A percentile compares a stretch with the other conserved stretches of the same genome.
Conservation (phyloP, 2,797 vertebrate species). For the Gouania willdenowi region DNA sequence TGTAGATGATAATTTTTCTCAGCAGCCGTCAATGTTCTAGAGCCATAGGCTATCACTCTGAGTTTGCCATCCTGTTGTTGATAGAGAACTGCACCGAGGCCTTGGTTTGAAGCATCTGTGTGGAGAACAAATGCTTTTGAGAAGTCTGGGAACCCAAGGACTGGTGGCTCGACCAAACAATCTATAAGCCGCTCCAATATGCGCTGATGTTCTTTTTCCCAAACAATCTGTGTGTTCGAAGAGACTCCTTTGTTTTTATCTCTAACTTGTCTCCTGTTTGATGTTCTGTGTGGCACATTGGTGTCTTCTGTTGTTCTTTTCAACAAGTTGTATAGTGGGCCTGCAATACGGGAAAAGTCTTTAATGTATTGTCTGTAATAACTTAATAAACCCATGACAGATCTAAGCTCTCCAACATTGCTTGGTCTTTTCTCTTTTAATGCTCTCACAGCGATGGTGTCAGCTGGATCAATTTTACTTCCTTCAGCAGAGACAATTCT, state of each 20-base stretch:
- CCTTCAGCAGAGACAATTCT: too few relatives aligned
- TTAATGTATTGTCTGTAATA: slow-evolving; percentile 13
- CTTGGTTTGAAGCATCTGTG: not conserved
- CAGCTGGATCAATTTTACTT: too few relatives aligned
- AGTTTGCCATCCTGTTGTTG: not conserved
- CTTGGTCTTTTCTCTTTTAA: too few relatives aligned
- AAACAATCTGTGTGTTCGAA: not conserved
- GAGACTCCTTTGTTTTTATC: not conserved
- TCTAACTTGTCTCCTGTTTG: not conserved
- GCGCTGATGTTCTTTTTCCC: not conserved
- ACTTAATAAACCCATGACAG: slow-evolving; percentile 5
- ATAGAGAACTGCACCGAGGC: not conserved
- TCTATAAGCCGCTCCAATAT: not conserved
- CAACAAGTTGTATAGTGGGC: too few relatives aligned
- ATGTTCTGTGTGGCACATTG: rapidly evolving
- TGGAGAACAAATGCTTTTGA: not conserved
- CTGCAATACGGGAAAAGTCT: too few relatives aligned
- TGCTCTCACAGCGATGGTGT: too few relatives aligned
- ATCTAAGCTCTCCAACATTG: slow-evolving; percentile 9
- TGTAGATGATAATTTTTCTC: not conserved
- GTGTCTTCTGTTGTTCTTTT: not conserved
- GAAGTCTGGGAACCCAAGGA: not conserved
- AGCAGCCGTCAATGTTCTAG: not conserved
- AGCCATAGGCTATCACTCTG: not conserved
- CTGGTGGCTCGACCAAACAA: not conserved